Conservation (phyloP, 2,797 vertebrate genomes). For the Potorous gilbertii region DNA sequence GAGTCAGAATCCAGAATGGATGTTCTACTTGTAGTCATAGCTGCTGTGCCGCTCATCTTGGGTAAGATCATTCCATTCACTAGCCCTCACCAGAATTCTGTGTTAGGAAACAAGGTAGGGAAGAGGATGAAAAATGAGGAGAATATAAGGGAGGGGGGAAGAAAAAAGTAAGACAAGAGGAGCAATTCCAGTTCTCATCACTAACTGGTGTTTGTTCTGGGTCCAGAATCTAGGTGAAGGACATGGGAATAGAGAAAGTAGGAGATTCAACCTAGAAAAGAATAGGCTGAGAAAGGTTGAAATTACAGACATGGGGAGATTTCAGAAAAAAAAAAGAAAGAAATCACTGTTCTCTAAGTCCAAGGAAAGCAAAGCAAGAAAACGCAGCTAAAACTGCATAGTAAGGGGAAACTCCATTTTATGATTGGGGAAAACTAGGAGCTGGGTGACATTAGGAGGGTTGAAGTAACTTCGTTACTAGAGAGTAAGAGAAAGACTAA, state of each 20-base stretch:
- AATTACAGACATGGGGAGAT: background rate
- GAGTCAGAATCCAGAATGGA: slow-evolving; percentile 69
- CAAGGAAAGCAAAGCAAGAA: background rate
- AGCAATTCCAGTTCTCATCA: background rate
- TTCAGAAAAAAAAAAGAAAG: background rate
- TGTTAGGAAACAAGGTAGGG: background rate
- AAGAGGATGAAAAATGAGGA: background rate
- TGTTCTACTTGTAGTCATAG: slow-evolving; percentile 67
- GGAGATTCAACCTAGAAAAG: slow-evolving; percentile 13
- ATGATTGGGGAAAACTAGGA: background rate
- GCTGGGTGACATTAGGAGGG: background rate
- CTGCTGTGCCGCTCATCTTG: slow-evolving; percentile 68
- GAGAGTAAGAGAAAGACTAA: background rate
- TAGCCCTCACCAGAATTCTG: background rate
- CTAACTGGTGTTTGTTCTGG: background rate
- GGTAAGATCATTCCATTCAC: slow-evolving; percentile 63
- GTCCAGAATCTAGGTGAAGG: slow-evolving; percentile 12
- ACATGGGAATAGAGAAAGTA: slow-evolving; percentile 28
- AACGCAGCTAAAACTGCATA: background rate
- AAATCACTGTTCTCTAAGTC: slow-evolving; percentile 11
- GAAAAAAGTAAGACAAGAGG: background rate
- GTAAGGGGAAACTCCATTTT: background rate
- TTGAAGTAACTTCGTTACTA: background rate
- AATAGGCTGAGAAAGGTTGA: background rate
- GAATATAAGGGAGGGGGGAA: too few species aligned